Base-by-base conservation (phyloP, 2,797 vertebrate genomes). In the Helicolenus hilgendorfi region DNA sequence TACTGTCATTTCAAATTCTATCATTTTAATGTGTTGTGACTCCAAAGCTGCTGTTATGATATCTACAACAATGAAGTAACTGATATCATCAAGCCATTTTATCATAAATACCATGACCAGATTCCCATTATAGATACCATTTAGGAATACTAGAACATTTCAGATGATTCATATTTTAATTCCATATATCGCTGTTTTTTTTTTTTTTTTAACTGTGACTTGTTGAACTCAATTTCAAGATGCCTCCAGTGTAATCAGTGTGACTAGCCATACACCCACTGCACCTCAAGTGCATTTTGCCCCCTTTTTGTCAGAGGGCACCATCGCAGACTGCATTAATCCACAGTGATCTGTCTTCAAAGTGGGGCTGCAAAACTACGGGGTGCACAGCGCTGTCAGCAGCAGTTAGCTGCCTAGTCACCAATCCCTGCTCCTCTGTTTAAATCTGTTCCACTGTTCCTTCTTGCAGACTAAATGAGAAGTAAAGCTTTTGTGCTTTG, bases 321-420 rank as follows among this genome's bases (percentile, higher is more conserved):
- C 35, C 29, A 68, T 64, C 8, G 18, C n/a, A 75, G 73, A 81
- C 72, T 78, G 71, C 81, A 86, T 93, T 80, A 86, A 89, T 91
- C 83, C 79, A 77, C 77, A 70, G 53, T 89, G 89, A 92, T 91
- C 91, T 85, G 72, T 75, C 88, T 91, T 94, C 84, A 86, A 94
- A 93, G 81, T 81, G 83, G 35, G 55, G 64, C 85, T 78, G 71
- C n/a, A 62, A 83, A 85, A 86, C 81, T 89, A 85, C 59, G 13
- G 84, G 83, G 81, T 88, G 70, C 77, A 65, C 79, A 31, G 49
- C 1, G 18, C 84, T 85, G 89, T 94, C 89, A 87, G 74, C 74
- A 82, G 60, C 64, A 83, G 72, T 88, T 78, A 82, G 84, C 74
- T 73, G 56, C 67, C 65, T 89, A 49, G 2, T 83, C 60, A 71